These are phyloP conservation scores for Melozone crissalis DNA, from an alignment of 2,113 vertebrate species.

Conservation along the genomic window DNA sequence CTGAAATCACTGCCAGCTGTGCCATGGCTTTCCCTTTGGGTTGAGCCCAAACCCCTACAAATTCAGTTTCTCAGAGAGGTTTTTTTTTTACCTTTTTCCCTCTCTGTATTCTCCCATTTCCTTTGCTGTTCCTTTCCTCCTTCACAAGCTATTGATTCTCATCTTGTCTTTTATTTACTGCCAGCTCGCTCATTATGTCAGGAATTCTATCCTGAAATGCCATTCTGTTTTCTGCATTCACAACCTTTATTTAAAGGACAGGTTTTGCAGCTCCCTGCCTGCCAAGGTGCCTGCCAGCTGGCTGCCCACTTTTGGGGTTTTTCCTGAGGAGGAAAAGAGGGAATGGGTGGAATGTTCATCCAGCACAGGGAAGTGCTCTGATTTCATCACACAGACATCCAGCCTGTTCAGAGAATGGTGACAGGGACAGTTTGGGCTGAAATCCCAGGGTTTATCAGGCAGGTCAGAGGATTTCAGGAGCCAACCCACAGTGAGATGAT, in stretches of 20 bases:
- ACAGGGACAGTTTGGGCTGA: neutral
- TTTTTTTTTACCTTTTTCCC: neutral
- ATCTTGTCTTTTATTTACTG: conserved; percentile 45
- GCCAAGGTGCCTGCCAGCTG: neutral
- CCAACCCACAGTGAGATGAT: fast-evolving
- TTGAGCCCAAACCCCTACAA: neutral
- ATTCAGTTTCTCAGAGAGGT: neutral
- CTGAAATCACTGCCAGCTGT: neutral
- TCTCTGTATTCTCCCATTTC: neutral
- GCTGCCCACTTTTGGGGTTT: neutral
- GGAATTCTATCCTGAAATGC: neutral
- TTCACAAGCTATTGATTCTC: conserved; percentile 14
- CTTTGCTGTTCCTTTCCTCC: conserved; percentile 20
- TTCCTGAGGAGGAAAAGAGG: neutral
- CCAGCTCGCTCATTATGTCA: neutral
- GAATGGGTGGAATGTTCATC: neutral
- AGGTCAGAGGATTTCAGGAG: neutral
- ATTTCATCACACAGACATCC: neutral
- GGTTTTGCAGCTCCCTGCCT: neutral
- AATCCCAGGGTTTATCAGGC: fast-evolving
- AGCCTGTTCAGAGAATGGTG: neutral
- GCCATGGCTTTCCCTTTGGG: neutral
- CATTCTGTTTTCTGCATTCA: neutral
- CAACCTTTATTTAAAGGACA: neutral
- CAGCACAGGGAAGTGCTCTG: neutral